These are phyloP conservation scores for Azemiops feae DNA, from an alignment of 2,113 vertebrate genomes.

Conservation along the genomic window DNA sequence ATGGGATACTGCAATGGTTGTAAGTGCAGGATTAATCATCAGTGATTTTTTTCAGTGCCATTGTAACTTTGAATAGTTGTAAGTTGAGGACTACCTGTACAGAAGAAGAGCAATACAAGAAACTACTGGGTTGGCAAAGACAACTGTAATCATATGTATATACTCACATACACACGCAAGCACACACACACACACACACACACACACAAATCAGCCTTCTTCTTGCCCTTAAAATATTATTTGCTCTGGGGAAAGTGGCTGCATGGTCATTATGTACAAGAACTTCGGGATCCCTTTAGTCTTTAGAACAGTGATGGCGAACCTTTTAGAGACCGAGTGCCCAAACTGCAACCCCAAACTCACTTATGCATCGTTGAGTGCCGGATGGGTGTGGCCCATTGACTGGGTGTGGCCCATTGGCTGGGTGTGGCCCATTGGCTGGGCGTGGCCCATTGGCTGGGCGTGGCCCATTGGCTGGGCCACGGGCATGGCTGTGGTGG, in stretches of 20 bases:
- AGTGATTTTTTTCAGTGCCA: not conserved
- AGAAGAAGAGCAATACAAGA: not conserved
- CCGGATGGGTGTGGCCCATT: too few species aligned
- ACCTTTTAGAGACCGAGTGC: too few species aligned
- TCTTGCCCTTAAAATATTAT: not conserved
- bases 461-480: too few species aligned
- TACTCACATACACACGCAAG: not conserved
- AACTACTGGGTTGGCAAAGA: not conserved
- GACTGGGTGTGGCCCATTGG: too few species aligned
- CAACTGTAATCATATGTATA: not conserved
- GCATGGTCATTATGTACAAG: not conserved
- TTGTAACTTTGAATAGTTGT: not conserved
- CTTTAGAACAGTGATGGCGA: too few species aligned
- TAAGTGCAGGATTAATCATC: not conserved
- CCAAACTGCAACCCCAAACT: too few species aligned
- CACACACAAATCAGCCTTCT: not conserved
- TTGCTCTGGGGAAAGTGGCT: not conserved
- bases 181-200: too few species aligned
- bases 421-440: too few species aligned
- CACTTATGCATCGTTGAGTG: too few species aligned
- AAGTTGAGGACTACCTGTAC: not conserved
- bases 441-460: too few species aligned
- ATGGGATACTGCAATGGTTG: not conserved
- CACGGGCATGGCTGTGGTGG: too few species aligned
- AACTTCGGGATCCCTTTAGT: not conserved